phyloP scores from a whole-genome alignment of 1,140 invertebrate species.

The Microplitis demolitor region DNA sequence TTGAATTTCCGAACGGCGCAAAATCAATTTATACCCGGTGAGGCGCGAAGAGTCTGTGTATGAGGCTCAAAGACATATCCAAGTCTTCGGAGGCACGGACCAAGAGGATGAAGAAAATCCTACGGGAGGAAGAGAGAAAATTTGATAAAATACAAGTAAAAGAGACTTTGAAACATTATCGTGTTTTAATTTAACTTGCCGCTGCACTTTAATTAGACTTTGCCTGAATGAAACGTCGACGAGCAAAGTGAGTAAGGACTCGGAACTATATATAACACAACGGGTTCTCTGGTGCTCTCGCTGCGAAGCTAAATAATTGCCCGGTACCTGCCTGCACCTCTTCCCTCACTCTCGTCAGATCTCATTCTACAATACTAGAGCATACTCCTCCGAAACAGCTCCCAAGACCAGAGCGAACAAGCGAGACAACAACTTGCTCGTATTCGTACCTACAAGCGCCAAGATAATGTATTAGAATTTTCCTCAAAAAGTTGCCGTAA shows the following conservation, averaged over 20 bases:
- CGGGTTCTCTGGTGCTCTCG: slow-evolving; percentile 22
- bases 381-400: too few species aligned
- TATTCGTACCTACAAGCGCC: too few species aligned
- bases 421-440: too few species aligned
- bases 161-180: slow-evolving; percentile 37
- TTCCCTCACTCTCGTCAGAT: slow-evolving; percentile 12
- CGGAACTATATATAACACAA: slow-evolving; percentile 9
- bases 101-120: too few species aligned
- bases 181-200: slow-evolving; percentile 41
- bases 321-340: slow-evolving; percentile 31
- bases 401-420: too few species aligned
- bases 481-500: too few species aligned
- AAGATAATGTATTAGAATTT: too few species aligned
- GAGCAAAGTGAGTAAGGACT: slow-evolving; percentile 28
- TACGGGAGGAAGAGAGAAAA: background rate
- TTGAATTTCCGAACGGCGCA: too few species aligned
- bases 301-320: slow-evolving; percentile 41
- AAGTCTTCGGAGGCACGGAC: too few species aligned
- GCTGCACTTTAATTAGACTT: slow-evolving; percentile 43
- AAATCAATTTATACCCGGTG: too few species aligned
- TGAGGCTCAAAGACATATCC: too few species aligned
- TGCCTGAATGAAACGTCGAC: slow-evolving; percentile 36
- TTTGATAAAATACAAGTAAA: slow-evolving; percentile 2
- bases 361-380: background rate
- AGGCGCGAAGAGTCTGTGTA: too few species aligned